phyloP scores from a whole-genome alignment of 2,888 invertebrate genomes.

The Onchidella celtica region DNA sequence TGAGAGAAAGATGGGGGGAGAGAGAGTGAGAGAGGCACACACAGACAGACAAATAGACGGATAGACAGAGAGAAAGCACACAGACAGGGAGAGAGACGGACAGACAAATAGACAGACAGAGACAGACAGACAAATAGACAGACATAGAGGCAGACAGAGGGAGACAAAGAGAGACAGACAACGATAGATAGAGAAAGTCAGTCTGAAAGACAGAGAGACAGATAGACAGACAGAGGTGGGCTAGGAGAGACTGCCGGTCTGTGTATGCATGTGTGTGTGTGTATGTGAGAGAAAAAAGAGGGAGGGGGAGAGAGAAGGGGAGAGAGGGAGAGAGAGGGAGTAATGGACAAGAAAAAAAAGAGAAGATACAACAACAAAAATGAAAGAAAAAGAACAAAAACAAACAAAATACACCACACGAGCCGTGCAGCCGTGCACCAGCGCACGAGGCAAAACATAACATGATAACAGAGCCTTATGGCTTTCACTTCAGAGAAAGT shows the following conservation, averaged over 20 bases:
- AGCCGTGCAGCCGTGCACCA: no score
- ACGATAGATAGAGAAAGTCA: constrained; percentile 17
- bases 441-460: no score
- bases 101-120: constrained; percentile 25
- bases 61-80: background rate
- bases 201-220: background rate
- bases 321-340: constrained; percentile 4
- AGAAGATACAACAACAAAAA: background rate
- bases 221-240: background rate
- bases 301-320: background rate
- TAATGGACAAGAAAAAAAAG: background rate
- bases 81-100: constrained; percentile 15
- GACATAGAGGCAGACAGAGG: background rate
- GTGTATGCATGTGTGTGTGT: no score
- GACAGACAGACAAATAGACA: background rate
- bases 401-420: no score
- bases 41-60: background rate
- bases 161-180: background rate
- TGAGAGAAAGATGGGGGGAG: background rate
- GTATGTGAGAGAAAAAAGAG: background rate
- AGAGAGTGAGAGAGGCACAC: background rate
- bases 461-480: no score
- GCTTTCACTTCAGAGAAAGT: no score
- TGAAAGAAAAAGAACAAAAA: background rate
- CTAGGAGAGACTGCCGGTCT: no score